These are phyloP conservation scores for Speoplatyrhinus poulsoni DNA, from an alignment of 2,113 vertebrate genomes.

Conservation along the genomic window DNA sequence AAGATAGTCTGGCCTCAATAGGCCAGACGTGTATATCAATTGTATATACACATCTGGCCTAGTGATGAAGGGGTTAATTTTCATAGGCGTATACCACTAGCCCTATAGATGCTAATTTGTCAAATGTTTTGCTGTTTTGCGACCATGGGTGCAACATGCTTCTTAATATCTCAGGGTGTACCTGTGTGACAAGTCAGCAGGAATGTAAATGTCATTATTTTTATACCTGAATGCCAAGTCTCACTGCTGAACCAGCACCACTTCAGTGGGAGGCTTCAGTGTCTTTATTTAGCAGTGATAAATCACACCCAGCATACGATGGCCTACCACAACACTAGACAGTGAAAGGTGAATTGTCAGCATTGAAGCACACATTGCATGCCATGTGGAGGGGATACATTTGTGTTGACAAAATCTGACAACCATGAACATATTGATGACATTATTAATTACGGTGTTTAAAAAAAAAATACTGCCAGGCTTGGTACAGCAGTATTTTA, in stretches of 20 bases:
- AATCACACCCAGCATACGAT: no score
- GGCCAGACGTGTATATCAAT: no score
- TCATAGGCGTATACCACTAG: no score
- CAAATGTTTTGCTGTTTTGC: slow-evolving; percentile 10
- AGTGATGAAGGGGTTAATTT: no score
- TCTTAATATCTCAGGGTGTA: slow-evolving; percentile 28
- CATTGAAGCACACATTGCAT: not conserved
- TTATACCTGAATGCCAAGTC: slow-evolving; percentile 41
- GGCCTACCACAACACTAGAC: no score
- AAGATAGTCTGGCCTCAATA: no score
- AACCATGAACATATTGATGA: slow-evolving; percentile 28
- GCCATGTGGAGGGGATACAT: not conserved
- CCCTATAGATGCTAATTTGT: no score
- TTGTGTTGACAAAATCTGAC: not conserved
- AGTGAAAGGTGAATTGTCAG: not conserved
- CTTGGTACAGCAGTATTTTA: no score
- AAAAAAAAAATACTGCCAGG: no score
- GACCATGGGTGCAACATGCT: slow-evolving; percentile 24
- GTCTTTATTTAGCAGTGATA: not conserved
- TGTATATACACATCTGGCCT: no score
- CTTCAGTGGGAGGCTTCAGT: slow-evolving; percentile 8
- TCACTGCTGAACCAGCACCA: slow-evolving; percentile 50
- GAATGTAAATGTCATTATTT: slow-evolving; percentile 37
- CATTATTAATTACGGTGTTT: no score
- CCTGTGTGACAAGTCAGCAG: slow-evolving; percentile 23